Percentiles rank a stretch among this genome's conserved stretches.
These are phyloP conservation scores for Oncorhynchus nerka DNA, from an alignment of 2,113 vertebrate genomes.

Conservation along the genomic window DNA sequence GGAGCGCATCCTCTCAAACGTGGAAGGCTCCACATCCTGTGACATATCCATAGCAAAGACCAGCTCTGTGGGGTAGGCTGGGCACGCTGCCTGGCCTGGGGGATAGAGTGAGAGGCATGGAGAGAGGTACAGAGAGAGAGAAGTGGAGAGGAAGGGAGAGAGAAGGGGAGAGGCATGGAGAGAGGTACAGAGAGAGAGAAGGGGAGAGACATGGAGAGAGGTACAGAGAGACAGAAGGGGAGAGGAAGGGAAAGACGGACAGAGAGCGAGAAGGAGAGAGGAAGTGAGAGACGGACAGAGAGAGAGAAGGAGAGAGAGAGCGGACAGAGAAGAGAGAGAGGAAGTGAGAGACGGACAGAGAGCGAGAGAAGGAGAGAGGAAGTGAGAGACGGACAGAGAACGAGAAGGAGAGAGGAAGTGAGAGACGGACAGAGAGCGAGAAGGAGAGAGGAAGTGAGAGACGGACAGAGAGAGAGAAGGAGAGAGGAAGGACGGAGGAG, in stretches of 20 bases:
- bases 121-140: not conserved
- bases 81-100: conserved; percentile 69
- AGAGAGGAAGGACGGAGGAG: not conserved
- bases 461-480: not conserved
- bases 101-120: not conserved
- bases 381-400: not conserved
- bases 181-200: not conserved
- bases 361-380: not conserved
- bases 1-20: conserved; percentile 81
- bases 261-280: not conserved
- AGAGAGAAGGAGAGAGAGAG: not conserved
- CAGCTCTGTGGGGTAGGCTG: conserved; percentile 82
- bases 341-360: not conserved
- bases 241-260: not conserved
- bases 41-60: conserved; percentile 87
- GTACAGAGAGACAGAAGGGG: not conserved
- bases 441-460: not conserved
- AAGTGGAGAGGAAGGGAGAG: not conserved
- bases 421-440: not conserved
- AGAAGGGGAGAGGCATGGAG: not conserved
- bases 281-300: not conserved
- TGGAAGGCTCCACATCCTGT: conserved; percentile 59
- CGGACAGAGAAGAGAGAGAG: not conserved
- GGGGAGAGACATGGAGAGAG: not conserved
- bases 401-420: no score